Base-by-base conservation (phyloP, 2,113 vertebrate genomes). In the Mus musculus region DNA sequence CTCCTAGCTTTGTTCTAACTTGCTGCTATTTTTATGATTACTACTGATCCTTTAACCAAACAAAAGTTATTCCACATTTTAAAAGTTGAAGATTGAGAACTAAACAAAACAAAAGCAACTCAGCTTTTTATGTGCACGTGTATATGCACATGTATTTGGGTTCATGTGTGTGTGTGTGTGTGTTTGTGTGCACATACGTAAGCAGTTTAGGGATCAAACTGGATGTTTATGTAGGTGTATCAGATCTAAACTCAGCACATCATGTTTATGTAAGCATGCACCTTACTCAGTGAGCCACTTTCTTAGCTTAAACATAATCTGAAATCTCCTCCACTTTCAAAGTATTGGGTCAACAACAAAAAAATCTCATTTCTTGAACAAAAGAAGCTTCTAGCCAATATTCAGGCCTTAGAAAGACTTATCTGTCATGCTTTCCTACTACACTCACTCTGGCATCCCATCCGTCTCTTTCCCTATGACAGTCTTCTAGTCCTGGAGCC, bases 91-190 rank as follows among this genome's bases (percentile, higher is more conserved):
- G 17, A 75, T 54, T 26, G 73, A 54, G 46, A 4, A 52, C 75
- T 28, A 0, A 1, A 39, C 33, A 33, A 72, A 42, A 12, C 26
- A 52, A 67, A 56, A 36, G 8, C 22, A 76, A 76, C 65, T n/a
- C 22, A n/a, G 4, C 72, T 12, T 24, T 71, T 39, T 33, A 33
- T 87, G 65, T 54, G 46, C 30, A 52, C 52, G 30, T 52, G 78
- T 80, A 30, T 19, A 54, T 80, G 6, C 28, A 19, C 30, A 36
- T 36, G 9, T 20, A 24, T 81, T 6, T 26, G 52, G 39, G 6
- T 24, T 3, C 0, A 4, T 28, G 24, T 1, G 4, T 20, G 33
- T 26, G 52, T 59, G 3, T 24, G 3, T 0, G 11, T 28, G 7
- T 36, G 33, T 81, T 5, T 22, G 7, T 9, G 5, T 20, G 11